These are phyloP conservation scores for Tadarida brasiliensis DNA, from an alignment of 2,797 vertebrate genomes.

Conservation along the genomic window DNA sequence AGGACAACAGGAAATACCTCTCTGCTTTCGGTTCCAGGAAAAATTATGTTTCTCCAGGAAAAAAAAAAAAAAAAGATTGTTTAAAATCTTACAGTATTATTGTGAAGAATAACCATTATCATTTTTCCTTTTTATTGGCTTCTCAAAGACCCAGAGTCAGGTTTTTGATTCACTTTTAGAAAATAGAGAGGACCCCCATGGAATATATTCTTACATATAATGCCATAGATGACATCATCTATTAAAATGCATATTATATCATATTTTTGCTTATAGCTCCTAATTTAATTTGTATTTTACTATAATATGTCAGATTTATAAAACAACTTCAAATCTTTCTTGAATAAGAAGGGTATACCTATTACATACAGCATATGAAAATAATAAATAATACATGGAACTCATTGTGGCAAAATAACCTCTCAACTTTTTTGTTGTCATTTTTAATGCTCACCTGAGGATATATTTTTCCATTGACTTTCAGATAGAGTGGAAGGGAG, in stretches of 20 bases:
- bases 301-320: neutral
- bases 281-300: slow-evolving; percentile 39
- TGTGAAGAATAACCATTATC: slow-evolving; percentile 13
- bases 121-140: neutral
- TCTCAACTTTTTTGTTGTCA: neutral
- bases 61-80: neutral
- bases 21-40: neutral
- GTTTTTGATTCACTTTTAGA: neutral
- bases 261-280: slow-evolving; percentile 13
- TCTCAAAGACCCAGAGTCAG: neutral
- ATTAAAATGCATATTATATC: neutral
- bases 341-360: neutral
- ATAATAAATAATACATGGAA: neutral
- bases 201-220: neutral
- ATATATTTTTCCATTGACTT: too few relatives aligned
- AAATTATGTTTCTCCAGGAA: neutral
- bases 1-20: neutral
- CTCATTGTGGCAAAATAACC: neutral
- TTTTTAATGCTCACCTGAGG: too few relatives aligned
- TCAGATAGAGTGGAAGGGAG: too few relatives aligned
- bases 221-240: neutral
- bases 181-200: neutral
- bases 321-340: slow-evolving; percentile 4
- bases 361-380: neutral
- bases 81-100: slow-evolving; percentile 17